Conservation (phyloP, 2,113 vertebrate genomes). For the Xiphophorus hellerii region DNA sequence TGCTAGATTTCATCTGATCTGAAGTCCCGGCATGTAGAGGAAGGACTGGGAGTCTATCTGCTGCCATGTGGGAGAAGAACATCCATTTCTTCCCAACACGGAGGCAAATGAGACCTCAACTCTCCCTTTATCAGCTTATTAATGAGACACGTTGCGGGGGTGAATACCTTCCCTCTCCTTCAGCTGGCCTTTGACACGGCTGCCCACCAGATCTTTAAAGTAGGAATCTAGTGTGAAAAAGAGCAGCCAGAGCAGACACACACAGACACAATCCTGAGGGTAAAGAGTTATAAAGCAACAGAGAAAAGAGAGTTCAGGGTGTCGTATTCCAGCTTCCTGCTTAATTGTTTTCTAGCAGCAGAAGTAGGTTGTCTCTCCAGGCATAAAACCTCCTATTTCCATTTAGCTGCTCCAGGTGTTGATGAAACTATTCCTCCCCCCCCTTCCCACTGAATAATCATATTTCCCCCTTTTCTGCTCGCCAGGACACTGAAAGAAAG, state of each 20-base stretch:
- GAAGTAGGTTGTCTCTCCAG: slow-evolving; percentile 63
- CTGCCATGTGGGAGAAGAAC: slow-evolving; percentile 19
- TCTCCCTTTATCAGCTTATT: slow-evolving; percentile 40
- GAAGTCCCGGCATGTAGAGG: slow-evolving; percentile 10
- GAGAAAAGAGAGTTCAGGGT: slow-evolving; percentile 16
- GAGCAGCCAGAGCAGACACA: slow-evolving; percentile 1
- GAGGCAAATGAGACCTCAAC: slow-evolving; percentile 52
- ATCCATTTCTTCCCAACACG: slow-evolving; percentile 10
- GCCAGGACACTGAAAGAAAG: slow-evolving; percentile 60
- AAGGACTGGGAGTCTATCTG: slow-evolving; percentile 16
- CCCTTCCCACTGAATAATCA: slow-evolving; percentile 67
- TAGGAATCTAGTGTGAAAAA: slow-evolving; percentile 27
- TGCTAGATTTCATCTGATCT: background rate
- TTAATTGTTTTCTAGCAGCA: slow-evolving; percentile 79
- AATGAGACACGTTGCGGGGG: slow-evolving; percentile 53
- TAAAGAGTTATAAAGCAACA: slow-evolving; percentile 22
- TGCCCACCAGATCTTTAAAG: slow-evolving; percentile 44
- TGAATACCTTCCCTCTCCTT: slow-evolving; percentile 38
- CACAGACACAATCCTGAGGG: slow-evolving; percentile 11
- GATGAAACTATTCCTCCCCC: slow-evolving; percentile 74
- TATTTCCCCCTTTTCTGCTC: slow-evolving; percentile 67
- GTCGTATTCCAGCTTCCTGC: slow-evolving; percentile 63
- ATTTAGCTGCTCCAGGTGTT: slow-evolving; percentile 78
- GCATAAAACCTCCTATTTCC: slow-evolving; percentile 77
- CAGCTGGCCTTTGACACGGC: slow-evolving; percentile 30